Evolutionary conservation across 2,113 vertebrate genomes (phyloP).

Genomic region (Ellobius talpinus): DNA sequence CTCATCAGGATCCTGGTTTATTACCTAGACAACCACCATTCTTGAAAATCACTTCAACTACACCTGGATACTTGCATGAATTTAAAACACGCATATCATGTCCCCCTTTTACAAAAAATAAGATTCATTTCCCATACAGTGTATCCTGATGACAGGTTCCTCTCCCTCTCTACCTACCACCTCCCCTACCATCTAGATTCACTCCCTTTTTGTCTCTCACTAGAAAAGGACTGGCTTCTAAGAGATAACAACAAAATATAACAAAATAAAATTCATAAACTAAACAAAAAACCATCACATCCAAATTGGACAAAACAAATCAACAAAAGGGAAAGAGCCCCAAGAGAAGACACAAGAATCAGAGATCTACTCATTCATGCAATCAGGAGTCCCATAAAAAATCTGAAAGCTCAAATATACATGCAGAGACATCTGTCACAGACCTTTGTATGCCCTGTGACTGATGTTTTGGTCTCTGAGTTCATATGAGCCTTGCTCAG

Average conservation of each 20-base stretch:
- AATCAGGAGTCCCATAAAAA: too few relatives aligned
- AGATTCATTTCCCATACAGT: background rate
- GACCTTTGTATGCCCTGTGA: background rate
- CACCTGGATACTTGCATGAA: background rate
- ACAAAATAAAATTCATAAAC: background rate
- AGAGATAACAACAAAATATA: background rate
- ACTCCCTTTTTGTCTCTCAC: background rate
- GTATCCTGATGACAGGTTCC: background rate
- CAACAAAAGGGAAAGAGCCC: background rate
- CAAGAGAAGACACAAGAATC: background rate
- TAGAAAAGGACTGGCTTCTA: background rate
- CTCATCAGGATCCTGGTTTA: background rate
- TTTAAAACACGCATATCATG: background rate
- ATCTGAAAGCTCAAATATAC: too few relatives aligned
- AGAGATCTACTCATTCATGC: background rate
- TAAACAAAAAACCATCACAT: background rate
- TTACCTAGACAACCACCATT: background rate
- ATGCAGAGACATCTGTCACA: background rate
- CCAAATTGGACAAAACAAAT: background rate
- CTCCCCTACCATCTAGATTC: background rate
- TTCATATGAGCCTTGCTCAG: background rate
- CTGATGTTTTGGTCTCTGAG: background rate
- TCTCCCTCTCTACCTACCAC: background rate
- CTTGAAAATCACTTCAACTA: background rate
- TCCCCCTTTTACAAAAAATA: background rate